A percentile compares a stretch with the other conserved stretches of the same genome.
Conservation (phyloP, 2,888 invertebrate species). For the Polyommatus iphigenia region DNA sequence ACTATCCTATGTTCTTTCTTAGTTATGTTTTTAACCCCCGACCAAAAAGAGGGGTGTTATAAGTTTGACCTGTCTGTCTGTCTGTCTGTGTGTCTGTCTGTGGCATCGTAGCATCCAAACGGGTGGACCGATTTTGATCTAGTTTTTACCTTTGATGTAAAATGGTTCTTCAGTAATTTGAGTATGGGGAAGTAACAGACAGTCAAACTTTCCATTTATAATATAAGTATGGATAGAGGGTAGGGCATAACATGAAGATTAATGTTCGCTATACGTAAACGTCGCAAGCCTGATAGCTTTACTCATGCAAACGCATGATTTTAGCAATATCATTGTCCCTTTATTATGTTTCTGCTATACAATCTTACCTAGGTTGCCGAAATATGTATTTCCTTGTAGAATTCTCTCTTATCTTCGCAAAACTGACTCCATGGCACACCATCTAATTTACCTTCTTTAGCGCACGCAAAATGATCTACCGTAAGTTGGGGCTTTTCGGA, state of each 20-base stretch:
- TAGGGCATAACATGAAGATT: background rate
- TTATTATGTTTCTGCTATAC: background rate
- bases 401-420: background rate
- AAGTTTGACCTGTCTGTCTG: no score
- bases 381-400: background rate
- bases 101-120: no score
- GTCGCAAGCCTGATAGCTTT: background rate
- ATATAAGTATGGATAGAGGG: background rate
- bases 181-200: background rate
- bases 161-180: background rate
- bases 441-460: no score
- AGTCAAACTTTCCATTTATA: background rate
- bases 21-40: no score
- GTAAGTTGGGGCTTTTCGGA: no score
- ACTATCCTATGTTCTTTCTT: background rate
- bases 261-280: background rate
- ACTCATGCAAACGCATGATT: conserved; percentile 3
- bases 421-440: no score
- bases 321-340: background rate
- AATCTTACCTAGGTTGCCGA: background rate
- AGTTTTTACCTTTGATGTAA: no score
- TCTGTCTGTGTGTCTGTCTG: no score
- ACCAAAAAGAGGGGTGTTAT: no score
- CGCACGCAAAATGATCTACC: no score
- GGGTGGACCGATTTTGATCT: no score